Conservation (phyloP, 37 sponge, comb jelly and placozoan genomes). For the Crambe crambe region DNA sequence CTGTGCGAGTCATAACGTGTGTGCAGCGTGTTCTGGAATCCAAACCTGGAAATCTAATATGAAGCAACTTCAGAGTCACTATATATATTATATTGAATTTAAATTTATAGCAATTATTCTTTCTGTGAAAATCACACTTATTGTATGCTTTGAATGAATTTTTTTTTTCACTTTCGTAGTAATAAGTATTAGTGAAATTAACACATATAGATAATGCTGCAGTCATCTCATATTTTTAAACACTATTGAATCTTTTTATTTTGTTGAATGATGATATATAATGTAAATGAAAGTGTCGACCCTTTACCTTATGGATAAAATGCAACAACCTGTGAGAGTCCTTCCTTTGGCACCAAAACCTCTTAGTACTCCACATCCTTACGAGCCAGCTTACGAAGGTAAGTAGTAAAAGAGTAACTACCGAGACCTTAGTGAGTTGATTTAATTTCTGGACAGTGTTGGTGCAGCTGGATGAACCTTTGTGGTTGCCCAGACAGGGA, state of each 20-base stretch:
- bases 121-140: background rate
- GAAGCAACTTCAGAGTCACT: background rate
- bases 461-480: slow-evolving; percentile 63
- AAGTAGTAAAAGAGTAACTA: background rate
- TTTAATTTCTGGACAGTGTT: too few relatives aligned
- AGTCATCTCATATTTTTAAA: too few relatives aligned
- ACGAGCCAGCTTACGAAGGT: slow-evolving; percentile 62
- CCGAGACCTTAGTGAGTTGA: slow-evolving; percentile 16
- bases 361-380: slow-evolving; percentile 35
- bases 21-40: slow-evolving; percentile 47
- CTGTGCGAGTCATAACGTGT: slow-evolving; percentile 56
- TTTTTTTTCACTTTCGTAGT: background rate
- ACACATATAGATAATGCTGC: too few relatives aligned
- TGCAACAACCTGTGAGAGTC: slow-evolving; percentile 10
- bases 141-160: background rate
- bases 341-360: slow-evolving; percentile 64
- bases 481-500: slow-evolving; percentile 53
- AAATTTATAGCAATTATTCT: background rate
- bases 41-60: slow-evolving; percentile 24
- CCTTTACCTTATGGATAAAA: background rate
- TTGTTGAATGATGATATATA: too few relatives aligned
- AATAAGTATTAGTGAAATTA: too few relatives aligned
- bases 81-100: background rate
- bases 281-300: too few relatives aligned
- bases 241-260: too few relatives aligned